Base-by-base conservation (phyloP, 1,140 invertebrate genomes). In the Calycopis cecrops region DNA sequence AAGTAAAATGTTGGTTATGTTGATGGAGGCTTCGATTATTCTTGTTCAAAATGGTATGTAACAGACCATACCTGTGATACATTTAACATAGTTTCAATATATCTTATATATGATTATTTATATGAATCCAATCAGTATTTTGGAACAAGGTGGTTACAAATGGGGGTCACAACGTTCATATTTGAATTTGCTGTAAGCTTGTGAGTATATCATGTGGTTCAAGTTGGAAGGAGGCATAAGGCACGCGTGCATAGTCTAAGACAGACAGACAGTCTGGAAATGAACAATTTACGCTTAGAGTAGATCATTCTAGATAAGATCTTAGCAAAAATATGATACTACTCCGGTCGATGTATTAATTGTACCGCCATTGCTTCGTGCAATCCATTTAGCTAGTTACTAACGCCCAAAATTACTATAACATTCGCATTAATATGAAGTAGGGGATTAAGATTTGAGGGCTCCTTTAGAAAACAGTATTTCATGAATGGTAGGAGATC, bases 41-140 rank as follows among this genome's bases (percentile, higher is more conserved):
- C 59, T 51, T 53, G 63, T 62, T 59, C 59, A 62, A 60, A 54
- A 60, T 65, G 63, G 63, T 65, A 62, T 65, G 63, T 56, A 44
- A 42, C 57, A 48, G 59, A 54, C 56, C 62, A 65, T 62, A 65
- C 59, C 63, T 65, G 63, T 65, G 63, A 62, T 65, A 65, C 56
- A 59, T 54, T 52, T 54, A 59, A 59, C 51, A 59, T 54, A 59
- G 51, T 54, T 52, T 54, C 35, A 57, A 55, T 52, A 54, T 57
- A 57, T 44, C 52, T 35, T 60, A 48, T 57, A 55, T 54, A 54
- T 57, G 56, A 60, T 56, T 52, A 58, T 55, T 57, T 12, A 57
- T 51, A 28, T 57, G 44, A 54, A 48, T 58, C 55, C 59, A 55
- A 62, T 62, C 60, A 62, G 60, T 61, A 65, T 65, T 65, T 58